Conservation (phyloP, 2,113 vertebrate species). For the Dicerorhinus sumatrensis region DNA sequence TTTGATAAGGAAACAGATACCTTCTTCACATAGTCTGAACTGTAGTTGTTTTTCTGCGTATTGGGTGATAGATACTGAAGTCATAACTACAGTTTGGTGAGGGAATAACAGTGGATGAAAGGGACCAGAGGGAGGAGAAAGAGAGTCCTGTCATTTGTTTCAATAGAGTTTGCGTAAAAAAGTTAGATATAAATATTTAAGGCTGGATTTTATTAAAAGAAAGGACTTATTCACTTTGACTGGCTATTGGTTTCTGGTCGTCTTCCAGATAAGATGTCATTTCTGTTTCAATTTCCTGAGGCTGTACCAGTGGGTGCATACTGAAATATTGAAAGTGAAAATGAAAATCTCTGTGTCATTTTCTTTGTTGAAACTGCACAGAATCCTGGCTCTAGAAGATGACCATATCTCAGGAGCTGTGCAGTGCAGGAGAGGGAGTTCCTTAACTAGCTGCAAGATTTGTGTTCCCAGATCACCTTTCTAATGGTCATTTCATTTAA, state of each 20-base stretch:
- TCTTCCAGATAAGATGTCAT: background rate
- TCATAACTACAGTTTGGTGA: background rate
- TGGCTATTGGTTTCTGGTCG: background rate
- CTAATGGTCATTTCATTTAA: background rate
- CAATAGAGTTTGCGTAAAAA: background rate
- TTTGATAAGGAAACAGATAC: background rate
- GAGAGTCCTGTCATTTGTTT: background rate
- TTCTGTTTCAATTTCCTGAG: constrained; percentile 31
- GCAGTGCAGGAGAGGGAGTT: background rate
- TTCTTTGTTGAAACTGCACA: constrained; percentile 1
- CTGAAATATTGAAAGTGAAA: constrained; percentile 26
- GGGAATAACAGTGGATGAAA: background rate
- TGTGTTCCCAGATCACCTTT: background rate
- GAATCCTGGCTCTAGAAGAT: background rate
- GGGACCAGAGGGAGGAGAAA: background rate
- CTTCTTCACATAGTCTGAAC: background rate
- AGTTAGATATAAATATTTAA: background rate
- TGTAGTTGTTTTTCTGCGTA: background rate
- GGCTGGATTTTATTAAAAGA: background rate
- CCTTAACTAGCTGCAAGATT: background rate
- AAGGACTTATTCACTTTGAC: background rate
- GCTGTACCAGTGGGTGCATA: background rate
- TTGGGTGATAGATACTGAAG: background rate
- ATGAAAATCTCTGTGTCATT: background rate
- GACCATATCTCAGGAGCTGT: background rate